Conservation (phyloP, 1,140 invertebrate genomes). For the Ridgeia piscesae region DNA sequence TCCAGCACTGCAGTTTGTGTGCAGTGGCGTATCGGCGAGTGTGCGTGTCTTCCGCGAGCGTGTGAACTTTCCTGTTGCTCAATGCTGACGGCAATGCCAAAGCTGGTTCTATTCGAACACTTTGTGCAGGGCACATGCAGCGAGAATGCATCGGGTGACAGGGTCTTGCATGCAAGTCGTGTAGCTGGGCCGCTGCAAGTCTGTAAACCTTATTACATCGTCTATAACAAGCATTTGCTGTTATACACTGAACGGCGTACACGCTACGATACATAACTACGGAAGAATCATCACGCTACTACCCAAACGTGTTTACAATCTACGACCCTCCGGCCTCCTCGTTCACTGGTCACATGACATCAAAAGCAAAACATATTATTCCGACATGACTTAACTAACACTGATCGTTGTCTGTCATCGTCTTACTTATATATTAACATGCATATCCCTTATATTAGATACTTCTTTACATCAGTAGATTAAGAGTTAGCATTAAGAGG, state of each 20-base stretch:
- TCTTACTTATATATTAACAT: not conserved
- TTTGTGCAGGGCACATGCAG: not conserved
- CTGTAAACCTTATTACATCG: not conserved
- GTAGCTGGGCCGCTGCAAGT: not conserved
- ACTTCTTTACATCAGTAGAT: not conserved
- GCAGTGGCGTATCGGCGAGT: not conserved
- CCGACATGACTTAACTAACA: not conserved
- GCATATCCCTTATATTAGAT: not conserved
- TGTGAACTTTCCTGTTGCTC: not conserved
- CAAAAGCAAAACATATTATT: not conserved
- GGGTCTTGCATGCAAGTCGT: not conserved
- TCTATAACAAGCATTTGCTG: not conserved
- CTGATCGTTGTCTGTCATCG: not conserved
- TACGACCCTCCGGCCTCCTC: not conserved
- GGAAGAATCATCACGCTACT: not conserved
- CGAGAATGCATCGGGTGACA: not conserved
- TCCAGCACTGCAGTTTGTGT: conserved; percentile 46
- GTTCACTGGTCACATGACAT: not conserved
- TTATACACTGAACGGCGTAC: not conserved
- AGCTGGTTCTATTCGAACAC: not conserved
- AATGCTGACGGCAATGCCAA: not conserved
- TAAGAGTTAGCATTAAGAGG: not conserved
- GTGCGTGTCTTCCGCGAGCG: not conserved
- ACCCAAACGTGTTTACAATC: not conserved
- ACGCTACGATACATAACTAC: not conserved